phyloP scores from a whole-genome alignment of 2,888 invertebrate species.

The Octodonta nipae region DNA sequence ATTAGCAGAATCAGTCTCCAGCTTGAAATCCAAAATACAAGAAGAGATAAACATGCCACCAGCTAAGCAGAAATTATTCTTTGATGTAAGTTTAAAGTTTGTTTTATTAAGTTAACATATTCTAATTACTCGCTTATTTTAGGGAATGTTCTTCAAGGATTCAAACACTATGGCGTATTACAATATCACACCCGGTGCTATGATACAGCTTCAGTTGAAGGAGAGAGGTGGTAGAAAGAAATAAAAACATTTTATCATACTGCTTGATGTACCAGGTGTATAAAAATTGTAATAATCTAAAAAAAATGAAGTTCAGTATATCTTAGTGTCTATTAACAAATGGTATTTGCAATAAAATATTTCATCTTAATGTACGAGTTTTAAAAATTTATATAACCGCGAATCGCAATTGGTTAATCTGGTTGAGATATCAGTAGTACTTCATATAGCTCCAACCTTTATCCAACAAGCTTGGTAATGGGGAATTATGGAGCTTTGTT shows the following conservation, averaged over 20 bases:
- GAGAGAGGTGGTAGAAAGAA: conserved; percentile 97
- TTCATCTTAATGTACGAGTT: too few relatives aligned
- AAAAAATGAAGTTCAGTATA: too few relatives aligned
- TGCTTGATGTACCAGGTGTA: too few relatives aligned
- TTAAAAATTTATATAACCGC: too few relatives aligned
- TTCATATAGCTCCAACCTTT: too few relatives aligned
- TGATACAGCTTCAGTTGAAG: conserved; percentile 82
- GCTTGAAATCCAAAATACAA: conserved; percentile 75
- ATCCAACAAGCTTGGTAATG: too few relatives aligned
- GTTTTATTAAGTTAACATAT: neutral
- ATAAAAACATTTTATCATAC: conserved; percentile 43
- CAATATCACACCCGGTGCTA: conserved; percentile 74
- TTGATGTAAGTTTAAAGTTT: conserved; percentile 56
- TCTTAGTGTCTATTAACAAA: too few relatives aligned
- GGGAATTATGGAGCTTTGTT: too few relatives aligned
- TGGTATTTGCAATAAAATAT: too few relatives aligned
- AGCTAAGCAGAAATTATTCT: conserved; percentile 92
- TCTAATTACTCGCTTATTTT: conserved; percentile 25
- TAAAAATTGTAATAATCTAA: too few relatives aligned
- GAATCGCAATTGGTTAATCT: too few relatives aligned
- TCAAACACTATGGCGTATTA: conserved; percentile 89
- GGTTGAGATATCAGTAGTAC: too few relatives aligned
- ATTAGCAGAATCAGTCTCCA: conserved; percentile 64
- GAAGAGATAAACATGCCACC: conserved; percentile 84
- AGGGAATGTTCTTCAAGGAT: conserved; percentile 98